Evolutionary conservation across 2,113 vertebrate species (phyloP).

Genomic region (Phainopepla nitens): DNA sequence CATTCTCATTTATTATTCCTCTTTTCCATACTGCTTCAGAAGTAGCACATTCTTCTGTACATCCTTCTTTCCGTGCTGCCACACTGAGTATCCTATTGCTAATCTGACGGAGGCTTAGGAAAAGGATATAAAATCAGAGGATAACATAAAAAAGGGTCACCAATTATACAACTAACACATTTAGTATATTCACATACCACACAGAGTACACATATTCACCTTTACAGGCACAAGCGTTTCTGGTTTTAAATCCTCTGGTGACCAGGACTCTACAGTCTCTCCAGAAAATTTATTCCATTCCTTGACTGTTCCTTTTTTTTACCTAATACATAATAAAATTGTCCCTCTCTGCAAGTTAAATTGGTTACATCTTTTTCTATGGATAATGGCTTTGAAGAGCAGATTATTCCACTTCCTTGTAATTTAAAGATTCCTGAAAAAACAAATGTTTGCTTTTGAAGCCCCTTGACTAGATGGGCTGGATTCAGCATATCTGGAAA

Average conservation of each 20-base stretch:
- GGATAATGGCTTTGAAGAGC: not conserved
- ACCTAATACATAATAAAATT: not conserved
- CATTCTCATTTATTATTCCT: not conserved
- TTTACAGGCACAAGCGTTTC: not conserved
- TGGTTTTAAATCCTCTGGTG: not conserved
- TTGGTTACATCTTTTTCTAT: not conserved
- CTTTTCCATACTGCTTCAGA: not conserved
- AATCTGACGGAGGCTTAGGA: not conserved
- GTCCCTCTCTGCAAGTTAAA: not conserved
- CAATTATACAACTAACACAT: not conserved
- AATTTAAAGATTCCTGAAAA: not conserved
- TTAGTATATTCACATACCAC: rapidly evolving
- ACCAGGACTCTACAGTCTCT: not conserved
- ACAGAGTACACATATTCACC: not conserved
- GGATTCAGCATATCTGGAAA: not conserved
- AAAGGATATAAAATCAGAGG: not conserved
- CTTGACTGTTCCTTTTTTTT: not conserved
- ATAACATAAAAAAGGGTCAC: not conserved
- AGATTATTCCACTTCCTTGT: not conserved
- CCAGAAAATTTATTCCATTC: not conserved
- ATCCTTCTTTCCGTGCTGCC: not conserved
- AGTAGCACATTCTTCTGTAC: not conserved
- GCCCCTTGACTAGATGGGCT: not conserved
- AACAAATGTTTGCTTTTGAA: not conserved
- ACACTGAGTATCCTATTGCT: not conserved